These are phyloP conservation scores for Periophthalmus modestus DNA, from an alignment of 2,113 vertebrate species.

Conservation along the genomic window DNA sequence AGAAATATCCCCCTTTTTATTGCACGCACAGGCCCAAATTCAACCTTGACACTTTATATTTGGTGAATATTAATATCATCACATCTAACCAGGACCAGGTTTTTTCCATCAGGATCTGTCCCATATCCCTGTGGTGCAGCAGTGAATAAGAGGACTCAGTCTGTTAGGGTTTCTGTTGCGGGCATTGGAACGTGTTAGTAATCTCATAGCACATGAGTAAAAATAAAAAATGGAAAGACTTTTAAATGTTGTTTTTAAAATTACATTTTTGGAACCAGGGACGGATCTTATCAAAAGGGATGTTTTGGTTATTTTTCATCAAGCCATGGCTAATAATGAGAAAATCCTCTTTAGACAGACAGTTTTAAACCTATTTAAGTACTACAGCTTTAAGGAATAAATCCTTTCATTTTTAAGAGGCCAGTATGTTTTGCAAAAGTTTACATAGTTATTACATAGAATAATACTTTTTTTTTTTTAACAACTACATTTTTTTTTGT, in stretches of 20 bases:
- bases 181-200: conserved; percentile 28
- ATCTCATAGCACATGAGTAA: conserved; percentile 46
- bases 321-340: conserved; percentile 14
- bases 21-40: conserved; percentile 42
- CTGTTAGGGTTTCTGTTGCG: conserved; percentile 30
- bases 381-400: not conserved
- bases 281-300: not conserved
- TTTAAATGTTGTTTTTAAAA: conserved; percentile 1
- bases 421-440: too few relatives aligned
- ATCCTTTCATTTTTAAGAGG: not conserved
- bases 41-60: conserved; percentile 57
- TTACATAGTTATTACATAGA: too few relatives aligned
- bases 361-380: not conserved
- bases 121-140: conserved; percentile 34
- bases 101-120: conserved; percentile 49
- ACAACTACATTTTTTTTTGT: too few relatives aligned
- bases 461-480: too few relatives aligned
- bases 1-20: conserved; percentile 32
- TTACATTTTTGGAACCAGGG: not conserved
- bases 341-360: conserved; percentile 22
- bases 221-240: conserved; percentile 28
- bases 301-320: conserved; percentile 14
- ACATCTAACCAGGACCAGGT: conserved; percentile 52
- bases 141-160: conserved; percentile 43
- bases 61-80: conserved; percentile 53